Conservation (phyloP, 64 coral and sea anemone species). For the Dendrophyllia cribrosa region DNA sequence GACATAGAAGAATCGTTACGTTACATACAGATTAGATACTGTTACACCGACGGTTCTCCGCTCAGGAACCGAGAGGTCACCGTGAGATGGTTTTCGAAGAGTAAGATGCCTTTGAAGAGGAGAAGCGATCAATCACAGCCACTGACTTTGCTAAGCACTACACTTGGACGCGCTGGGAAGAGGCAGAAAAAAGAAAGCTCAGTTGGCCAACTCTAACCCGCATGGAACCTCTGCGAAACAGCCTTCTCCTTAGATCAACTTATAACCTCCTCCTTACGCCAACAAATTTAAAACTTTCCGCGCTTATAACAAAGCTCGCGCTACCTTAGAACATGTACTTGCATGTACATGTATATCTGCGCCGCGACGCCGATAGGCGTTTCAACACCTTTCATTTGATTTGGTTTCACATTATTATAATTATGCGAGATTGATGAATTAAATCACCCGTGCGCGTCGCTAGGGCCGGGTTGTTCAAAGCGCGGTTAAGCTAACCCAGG, state of each 20-base stretch:
- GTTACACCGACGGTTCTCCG: slow-evolving; percentile 11
- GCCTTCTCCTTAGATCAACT: not conserved
- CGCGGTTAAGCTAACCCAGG: too few relatives aligned
- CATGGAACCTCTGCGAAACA: not conserved
- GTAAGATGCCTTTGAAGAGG: not conserved
- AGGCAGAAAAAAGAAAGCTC: slow-evolving; percentile 17
- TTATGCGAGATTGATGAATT: too few relatives aligned
- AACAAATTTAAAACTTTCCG: not conserved
- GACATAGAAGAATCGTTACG: too few relatives aligned
- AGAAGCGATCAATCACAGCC: not conserved
- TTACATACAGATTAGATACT: too few relatives aligned
- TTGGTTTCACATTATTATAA: too few relatives aligned
- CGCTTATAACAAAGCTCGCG: too few relatives aligned
- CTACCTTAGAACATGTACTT: too few relatives aligned
- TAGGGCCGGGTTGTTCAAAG: too few relatives aligned
- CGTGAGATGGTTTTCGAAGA: slow-evolving; percentile 8
- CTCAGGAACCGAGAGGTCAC: not conserved
- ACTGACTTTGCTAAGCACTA: slow-evolving; percentile 7
- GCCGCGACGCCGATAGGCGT: too few relatives aligned
- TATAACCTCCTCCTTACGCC: not conserved
- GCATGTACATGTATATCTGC: too few relatives aligned
- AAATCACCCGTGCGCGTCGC: too few relatives aligned
- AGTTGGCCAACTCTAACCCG: not conserved
- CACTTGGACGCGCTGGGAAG: slow-evolving; percentile 17
- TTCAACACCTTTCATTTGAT: too few relatives aligned